Conservation (phyloP, 1,140 invertebrate genomes). For the Drosophila simulans region DNA sequence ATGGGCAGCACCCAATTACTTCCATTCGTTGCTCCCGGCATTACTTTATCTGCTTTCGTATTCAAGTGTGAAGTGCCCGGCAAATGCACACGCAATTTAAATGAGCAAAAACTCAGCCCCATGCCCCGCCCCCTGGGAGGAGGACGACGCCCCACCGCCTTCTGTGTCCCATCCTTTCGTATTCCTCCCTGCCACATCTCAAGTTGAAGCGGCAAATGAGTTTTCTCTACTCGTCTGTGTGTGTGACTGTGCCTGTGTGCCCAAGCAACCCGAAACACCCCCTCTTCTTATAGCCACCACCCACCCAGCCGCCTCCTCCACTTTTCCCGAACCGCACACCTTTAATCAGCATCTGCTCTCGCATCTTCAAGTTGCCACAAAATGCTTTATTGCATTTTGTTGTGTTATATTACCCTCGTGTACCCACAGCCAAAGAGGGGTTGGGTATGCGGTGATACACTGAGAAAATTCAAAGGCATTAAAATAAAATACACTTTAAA, state of each 20-base stretch:
- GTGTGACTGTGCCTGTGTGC: constrained; percentile 23
- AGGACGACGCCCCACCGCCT: not conserved
- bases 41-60: constrained; percentile 82
- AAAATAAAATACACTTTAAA: not conserved
- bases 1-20: constrained; percentile 75
- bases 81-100: constrained; percentile 82
- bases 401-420: constrained; percentile 82
- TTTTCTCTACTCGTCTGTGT: constrained; percentile 59
- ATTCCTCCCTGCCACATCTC: constrained; percentile 33
- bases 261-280: constrained; percentile 12
- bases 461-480: not conserved
- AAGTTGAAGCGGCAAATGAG: constrained; percentile 69
- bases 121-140: constrained; percentile 16
- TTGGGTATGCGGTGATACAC: constrained; percentile 1
- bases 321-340: constrained; percentile 69
- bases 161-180: not conserved
- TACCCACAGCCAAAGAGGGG: constrained; percentile 34
- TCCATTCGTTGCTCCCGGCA: constrained; percentile 64
- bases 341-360: constrained; percentile 83
- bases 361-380: constrained; percentile 82
- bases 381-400: constrained; percentile 83
- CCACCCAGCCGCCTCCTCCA: constrained; percentile 13
- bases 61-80: constrained; percentile 79
- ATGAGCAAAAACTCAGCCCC: constrained; percentile 56
- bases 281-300: constrained; percentile 1